Conservation (phyloP, 2,113 vertebrate genomes). For the Nanorana parkeri region DNA sequence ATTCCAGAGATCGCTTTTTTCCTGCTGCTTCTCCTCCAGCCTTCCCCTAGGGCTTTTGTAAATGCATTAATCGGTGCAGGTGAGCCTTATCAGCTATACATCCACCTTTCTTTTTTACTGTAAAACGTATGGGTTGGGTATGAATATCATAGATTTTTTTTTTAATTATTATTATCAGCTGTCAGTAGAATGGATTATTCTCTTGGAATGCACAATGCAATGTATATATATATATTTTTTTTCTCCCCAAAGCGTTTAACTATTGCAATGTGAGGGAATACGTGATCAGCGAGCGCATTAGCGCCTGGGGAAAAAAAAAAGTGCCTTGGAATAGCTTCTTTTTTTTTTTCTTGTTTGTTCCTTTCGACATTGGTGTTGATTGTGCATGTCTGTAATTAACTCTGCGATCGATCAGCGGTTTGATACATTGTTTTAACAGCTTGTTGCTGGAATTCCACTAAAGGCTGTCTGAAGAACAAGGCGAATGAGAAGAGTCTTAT, state of each 20-base stretch:
- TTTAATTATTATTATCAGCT: background rate
- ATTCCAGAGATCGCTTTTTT: constrained; percentile 53
- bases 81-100: constrained; percentile 12
- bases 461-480: background rate
- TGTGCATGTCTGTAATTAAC: constrained; percentile 40
- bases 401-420: constrained; percentile 16
- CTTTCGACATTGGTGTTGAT: constrained; percentile 1
- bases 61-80: constrained; percentile 18
- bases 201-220: background rate
- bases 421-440: constrained; percentile 23
- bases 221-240: too few relatives aligned
- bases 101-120: constrained; percentile 1
- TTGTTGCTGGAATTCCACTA: background rate
- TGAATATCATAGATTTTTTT: background rate
- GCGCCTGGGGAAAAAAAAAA: too few relatives aligned
- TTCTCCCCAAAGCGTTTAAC: background rate
- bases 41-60: constrained; percentile 29
- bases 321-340: too few relatives aligned
- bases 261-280: background rate
- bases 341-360: too few relatives aligned
- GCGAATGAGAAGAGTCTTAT: background rate
- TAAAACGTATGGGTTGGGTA: background rate
- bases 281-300: too few relatives aligned
- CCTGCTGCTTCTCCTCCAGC: constrained; percentile 33
- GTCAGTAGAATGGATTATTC: background rate